A percentile compares a stretch with the other conserved stretches of the same genome.
These are phyloP conservation scores for Catotricha subobsoleta DNA, from an alignment of 2,888 invertebrate species.

Conservation along the genomic window DNA sequence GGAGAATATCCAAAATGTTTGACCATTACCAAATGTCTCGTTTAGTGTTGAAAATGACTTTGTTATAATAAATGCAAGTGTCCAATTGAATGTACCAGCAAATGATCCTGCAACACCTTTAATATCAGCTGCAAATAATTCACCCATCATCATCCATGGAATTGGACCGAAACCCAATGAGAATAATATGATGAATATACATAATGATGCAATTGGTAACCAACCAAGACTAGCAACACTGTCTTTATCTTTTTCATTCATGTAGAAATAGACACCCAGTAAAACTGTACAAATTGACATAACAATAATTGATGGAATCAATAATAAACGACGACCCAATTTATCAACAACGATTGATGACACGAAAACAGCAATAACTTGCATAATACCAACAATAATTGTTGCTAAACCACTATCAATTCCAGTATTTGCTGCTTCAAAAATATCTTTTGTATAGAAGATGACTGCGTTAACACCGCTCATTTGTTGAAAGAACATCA, in stretches of 20 bases:
- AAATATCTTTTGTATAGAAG: slow-evolving; percentile 60
- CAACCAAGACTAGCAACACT: slow-evolving; percentile 41
- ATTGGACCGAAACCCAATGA: slow-evolving; percentile 75
- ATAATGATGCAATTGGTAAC: slow-evolving; percentile 50
- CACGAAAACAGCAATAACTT: slow-evolving; percentile 46
- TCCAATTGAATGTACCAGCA: slow-evolving; percentile 67
- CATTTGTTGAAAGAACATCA: slow-evolving; percentile 83
- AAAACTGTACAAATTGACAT: slow-evolving; percentile 52
- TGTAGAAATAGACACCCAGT: slow-evolving; percentile 51
- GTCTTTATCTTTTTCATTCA: slow-evolving; percentile 15
- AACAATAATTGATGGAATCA: slow-evolving; percentile 48
- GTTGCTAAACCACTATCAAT: slow-evolving; percentile 43
- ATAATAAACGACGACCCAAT: slow-evolving; percentile 57
- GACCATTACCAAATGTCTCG: slow-evolving; percentile 36
- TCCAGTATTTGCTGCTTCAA: slow-evolving; percentile 31
- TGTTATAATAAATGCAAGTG: slow-evolving; percentile 62
- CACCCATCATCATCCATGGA: slow-evolving; percentile 58
- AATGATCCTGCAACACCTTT: slow-evolving; percentile 59
- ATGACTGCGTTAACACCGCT: slow-evolving; percentile 71
- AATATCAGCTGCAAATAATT: slow-evolving; percentile 62
- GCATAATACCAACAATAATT: slow-evolving; percentile 69
- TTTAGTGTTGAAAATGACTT: slow-evolving; percentile 47
- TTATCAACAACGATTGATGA: slow-evolving; percentile 64
- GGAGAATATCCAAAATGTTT: slow-evolving; percentile 59
- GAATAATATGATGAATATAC: slow-evolving; percentile 62